These are phyloP conservation scores for Nemotelus pantherinus DNA, from an alignment of 2,888 invertebrate genomes.

Conservation along the genomic window DNA sequence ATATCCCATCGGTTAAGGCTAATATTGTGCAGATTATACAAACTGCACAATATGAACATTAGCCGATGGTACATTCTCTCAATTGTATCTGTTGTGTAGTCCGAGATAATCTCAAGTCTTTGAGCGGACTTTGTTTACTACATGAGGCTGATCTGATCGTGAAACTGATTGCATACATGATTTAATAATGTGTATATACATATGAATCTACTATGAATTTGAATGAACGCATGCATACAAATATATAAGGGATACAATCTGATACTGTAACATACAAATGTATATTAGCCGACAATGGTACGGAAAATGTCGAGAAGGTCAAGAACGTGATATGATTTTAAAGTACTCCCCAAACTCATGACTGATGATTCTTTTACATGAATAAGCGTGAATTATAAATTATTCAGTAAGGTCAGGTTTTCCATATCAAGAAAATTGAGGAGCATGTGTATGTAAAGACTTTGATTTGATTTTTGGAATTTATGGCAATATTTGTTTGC, in stretches of 20 bases:
- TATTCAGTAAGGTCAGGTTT: conserved; percentile 7
- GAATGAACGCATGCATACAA: neutral
- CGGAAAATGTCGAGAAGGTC: conserved; percentile 13
- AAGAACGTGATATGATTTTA: conserved; percentile 5
- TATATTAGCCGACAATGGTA: neutral
- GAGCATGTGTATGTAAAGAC: neutral
- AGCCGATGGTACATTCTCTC: too few relatives aligned
- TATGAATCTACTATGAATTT: neutral
- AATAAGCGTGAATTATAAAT: neutral
- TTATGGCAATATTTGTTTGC: too few relatives aligned
- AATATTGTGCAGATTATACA: too few relatives aligned
- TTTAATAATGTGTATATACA: neutral
- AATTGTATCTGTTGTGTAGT: too few relatives aligned
- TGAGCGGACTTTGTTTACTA: neutral
- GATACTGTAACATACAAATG: too few relatives aligned
- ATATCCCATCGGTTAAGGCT: too few relatives aligned
- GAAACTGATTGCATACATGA: neutral
- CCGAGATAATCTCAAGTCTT: too few relatives aligned
- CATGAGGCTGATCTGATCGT: neutral
- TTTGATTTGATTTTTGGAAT: neutral
- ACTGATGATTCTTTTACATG: neutral
- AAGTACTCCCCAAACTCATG: neutral
- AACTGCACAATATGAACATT: too few relatives aligned
- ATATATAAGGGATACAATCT: too few relatives aligned
- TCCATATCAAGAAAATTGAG: neutral